A percentile compares a stretch with the other conserved stretches of the same genome.
These are phyloP conservation scores for Heterodera filipjevi DNA, from an alignment of 2,888 invertebrate genomes.

Conservation along the genomic window DNA sequence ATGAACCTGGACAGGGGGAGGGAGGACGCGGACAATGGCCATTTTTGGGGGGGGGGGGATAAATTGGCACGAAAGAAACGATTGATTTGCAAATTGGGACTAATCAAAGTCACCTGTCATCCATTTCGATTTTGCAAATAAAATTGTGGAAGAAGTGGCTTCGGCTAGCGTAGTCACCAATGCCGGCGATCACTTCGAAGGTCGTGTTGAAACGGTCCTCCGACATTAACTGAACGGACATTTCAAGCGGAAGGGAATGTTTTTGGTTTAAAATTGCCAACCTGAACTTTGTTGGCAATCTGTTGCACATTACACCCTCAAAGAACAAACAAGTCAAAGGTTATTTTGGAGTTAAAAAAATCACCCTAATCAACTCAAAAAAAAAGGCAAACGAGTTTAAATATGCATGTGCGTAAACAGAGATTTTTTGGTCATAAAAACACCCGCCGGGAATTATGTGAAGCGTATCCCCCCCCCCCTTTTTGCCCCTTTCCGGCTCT, in stretches of 20 bases:
- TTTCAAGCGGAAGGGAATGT: not conserved
- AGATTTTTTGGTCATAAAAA: no score
- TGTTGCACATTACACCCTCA: constrained; percentile 55
- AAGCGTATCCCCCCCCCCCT: not conserved
- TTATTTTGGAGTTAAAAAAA: no score
- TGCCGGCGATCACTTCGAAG: constrained; percentile 56
- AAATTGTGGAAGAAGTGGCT: constrained; percentile 44
- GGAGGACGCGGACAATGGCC: no score
- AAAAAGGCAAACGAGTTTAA: no score
- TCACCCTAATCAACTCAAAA: no score
- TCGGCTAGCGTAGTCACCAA: constrained; percentile 57
- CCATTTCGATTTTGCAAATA: constrained; percentile 46
- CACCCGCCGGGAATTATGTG: no score
- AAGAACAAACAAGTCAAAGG: no score
- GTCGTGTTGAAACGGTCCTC: constrained; percentile 53
- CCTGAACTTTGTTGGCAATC: constrained; percentile 51
- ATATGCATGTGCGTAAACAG: no score
- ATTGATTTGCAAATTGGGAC: not conserved
- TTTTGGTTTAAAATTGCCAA: not conserved
- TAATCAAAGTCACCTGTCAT: constrained; percentile 35
- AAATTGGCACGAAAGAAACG: not conserved
- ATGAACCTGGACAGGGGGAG: constrained; percentile 33
- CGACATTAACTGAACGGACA: not conserved
- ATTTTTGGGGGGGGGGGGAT: no score
- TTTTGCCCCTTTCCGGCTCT: not conserved